These are phyloP conservation scores for Homalodisca vitripennis DNA, from an alignment of 1,140 invertebrate genomes.

Conservation along the genomic window DNA sequence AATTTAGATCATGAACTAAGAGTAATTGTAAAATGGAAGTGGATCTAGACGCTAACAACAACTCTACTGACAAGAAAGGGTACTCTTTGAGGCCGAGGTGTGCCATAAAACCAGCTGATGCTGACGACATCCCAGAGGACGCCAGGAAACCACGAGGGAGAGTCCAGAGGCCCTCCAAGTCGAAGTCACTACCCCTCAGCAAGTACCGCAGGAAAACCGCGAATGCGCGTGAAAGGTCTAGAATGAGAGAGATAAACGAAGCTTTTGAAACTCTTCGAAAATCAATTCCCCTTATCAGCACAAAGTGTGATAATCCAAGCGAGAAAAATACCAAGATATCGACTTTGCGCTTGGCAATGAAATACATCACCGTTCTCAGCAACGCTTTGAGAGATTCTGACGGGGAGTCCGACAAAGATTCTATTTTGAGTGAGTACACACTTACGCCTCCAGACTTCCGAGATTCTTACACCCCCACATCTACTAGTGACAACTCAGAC, in stretches of 20 bases:
- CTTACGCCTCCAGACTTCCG: not conserved
- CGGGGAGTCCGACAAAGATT: constrained; percentile 35
- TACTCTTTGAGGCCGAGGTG: constrained; percentile 41
- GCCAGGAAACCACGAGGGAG: constrained; percentile 28
- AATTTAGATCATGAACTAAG: not conserved
- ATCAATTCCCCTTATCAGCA: constrained; percentile 59
- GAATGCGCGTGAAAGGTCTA: constrained; percentile 78
- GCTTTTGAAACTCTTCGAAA: constrained; percentile 78
- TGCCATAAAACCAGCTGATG: constrained; percentile 32
- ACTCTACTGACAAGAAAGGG: constrained; percentile 35
- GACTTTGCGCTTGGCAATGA: constrained; percentile 80
- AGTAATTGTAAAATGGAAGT: not conserved
- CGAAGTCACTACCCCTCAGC: constrained; percentile 76
- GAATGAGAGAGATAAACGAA: constrained; percentile 87
- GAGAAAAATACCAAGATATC: constrained; percentile 88
- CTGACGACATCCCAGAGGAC: constrained; percentile 47
- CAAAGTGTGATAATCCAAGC: constrained; percentile 16
- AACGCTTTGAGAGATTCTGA: constrained; percentile 45
- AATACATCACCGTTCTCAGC: constrained; percentile 74
- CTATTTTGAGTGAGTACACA: constrained; percentile 18
- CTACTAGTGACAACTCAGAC: constrained; percentile 29
- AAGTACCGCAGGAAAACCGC: constrained; percentile 88
- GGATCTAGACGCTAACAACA: constrained; percentile 37
- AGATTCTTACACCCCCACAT: constrained; percentile 24
- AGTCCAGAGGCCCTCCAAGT: constrained; percentile 40